Evolutionary conservation across 2,888 invertebrate genomes (phyloP).

Genomic region (Eumacrocentrus americanus): DNA sequence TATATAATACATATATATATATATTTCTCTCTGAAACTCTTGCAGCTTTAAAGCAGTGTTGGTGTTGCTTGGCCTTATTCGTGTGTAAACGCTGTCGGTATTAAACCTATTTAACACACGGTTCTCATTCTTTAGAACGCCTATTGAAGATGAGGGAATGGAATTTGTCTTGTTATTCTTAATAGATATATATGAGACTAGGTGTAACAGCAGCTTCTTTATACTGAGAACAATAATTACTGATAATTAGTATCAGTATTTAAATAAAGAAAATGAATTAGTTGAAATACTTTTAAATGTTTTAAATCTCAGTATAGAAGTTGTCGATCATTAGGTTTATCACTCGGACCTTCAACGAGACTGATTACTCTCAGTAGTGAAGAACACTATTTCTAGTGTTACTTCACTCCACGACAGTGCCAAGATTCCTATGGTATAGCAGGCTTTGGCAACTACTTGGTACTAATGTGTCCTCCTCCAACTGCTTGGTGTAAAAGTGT

Average conservation of each 20-base stretch:
- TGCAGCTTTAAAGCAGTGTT: conserved; percentile 52
- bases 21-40: conserved; percentile 14
- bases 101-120: conserved; percentile 18
- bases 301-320: too few species aligned
- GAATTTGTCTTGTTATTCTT: too few species aligned
- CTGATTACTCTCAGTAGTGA: background rate
- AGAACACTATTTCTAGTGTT: background rate
- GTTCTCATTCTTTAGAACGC: background rate
- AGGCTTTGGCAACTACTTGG: conserved; percentile 8
- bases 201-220: too few species aligned
- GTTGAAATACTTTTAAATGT: too few species aligned
- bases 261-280: too few species aligned
- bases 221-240: too few species aligned
- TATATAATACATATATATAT: background rate
- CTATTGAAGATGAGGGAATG: background rate
- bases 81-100: conserved; percentile 45
- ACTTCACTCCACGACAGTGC: background rate
- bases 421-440: conserved; percentile 14
- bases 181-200: too few species aligned
- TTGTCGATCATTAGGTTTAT: background rate
- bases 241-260: too few species aligned
- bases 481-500: conserved; percentile 2
- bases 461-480: conserved; percentile 2
- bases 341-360: background rate
- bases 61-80: conserved; percentile 60